Percentiles rank a stretch among this genome's conserved stretches.
Evolutionary conservation across 2,797 vertebrate species (phyloP).

Genomic region (Carduelis carduelis): DNA sequence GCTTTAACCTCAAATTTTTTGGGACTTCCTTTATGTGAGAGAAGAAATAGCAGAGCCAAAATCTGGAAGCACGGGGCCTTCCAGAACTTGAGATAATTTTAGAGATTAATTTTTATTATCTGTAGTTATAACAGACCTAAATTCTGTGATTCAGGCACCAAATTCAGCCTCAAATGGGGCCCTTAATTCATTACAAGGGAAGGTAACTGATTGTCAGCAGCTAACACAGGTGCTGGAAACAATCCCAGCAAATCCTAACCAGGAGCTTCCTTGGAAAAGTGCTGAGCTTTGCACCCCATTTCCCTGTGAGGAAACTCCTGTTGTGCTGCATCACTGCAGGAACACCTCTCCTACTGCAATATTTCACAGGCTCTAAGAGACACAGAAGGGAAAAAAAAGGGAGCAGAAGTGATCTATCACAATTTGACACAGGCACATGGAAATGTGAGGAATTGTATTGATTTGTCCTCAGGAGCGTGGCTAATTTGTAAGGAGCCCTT

Average conservation of each 20-base stretch:
- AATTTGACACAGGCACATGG: not conserved
- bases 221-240: not conserved
- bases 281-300: not conserved
- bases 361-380: not conserved
- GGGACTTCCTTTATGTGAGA: fast-evolving
- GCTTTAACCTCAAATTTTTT: not conserved
- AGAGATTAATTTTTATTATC: not conserved
- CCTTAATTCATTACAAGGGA: not conserved
- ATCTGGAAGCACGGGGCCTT: not conserved
- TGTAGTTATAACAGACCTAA: not conserved
- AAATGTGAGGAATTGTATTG: not conserved
- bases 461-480: not conserved
- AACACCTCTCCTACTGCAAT: not conserved
- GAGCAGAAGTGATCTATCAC: not conserved
- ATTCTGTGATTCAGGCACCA: not conserved
- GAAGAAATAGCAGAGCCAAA: not conserved
- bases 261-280: not conserved
- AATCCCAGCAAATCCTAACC: not conserved
- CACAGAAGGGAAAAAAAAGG: not conserved
- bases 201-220: not conserved
- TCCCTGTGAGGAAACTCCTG: not conserved
- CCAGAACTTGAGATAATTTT: not conserved
- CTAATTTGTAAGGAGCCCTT: not conserved
- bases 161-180: not conserved
- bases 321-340: not conserved